Evolutionary conservation across 2,113 vertebrate species (phyloP), one percentile per base, ranked within the genome.

Genomic region (Petroica traversi): DNA sequence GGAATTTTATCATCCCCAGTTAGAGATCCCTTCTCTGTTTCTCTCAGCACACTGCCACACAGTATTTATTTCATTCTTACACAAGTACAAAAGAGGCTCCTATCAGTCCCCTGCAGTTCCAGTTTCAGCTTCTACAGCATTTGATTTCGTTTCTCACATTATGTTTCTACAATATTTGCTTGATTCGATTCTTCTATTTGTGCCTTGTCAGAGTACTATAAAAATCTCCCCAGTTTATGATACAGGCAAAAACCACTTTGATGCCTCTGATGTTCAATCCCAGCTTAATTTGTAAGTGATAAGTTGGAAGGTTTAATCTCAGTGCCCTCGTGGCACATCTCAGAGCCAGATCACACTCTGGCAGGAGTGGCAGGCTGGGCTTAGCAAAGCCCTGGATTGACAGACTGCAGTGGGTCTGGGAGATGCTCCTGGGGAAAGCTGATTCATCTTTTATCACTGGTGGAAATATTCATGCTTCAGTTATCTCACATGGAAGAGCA

Each of bases 1-100:
- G 33, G 59, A 95, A 95, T 62, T 46, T 66, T 87, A 89, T 88
- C 80, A 83, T 46, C 85, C 82, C 69, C 87, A 97, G 94, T 77
- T 95, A 83, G 78, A 92, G 78, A 83, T 68, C 55, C 52, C 67
- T 83, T 57, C 69, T 80, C 58, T 46, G 15, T 78, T 90, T 85
- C 83, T n/a, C 71, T 81, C 67, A 62, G 67, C 38, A 85, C 64
- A 38, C 4, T 76, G 55, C 55, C 79, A 86, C 62, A 64, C 2
- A 72, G 41, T 24, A 69, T 89, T 96, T 79, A 88, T 95, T 95
- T 89, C 78, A 55, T 92, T 83, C 85, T 75, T n/a, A 72, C 89
- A 63, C 15, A 34, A 80, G 76, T 85, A 87, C 66, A 92, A 92
- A 95, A 91, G 58, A 68, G 38, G 22, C 14, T 85, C 41, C 86